These are phyloP conservation scores for Mus caroli DNA, from an alignment of 2,797 vertebrate species.

Conservation along the genomic window DNA sequence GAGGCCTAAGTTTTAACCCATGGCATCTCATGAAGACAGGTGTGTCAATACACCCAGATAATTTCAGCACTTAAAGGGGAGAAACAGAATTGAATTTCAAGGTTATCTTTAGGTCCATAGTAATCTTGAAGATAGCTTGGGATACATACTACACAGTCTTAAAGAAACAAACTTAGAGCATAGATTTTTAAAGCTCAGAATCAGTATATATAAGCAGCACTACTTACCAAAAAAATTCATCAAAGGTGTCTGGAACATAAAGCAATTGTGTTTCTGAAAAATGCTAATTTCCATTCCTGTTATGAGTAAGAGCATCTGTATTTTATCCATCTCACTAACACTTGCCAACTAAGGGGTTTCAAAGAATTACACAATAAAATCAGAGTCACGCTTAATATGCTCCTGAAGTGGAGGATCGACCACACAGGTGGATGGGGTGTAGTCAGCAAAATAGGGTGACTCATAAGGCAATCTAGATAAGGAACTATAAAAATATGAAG, in stretches of 20 bases:
- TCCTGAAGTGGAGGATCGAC: neutral
- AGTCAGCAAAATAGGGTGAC: neutral
- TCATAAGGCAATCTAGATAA: conserved; percentile 14
- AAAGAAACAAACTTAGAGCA: neutral
- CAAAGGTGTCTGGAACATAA: neutral
- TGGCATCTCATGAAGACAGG: neutral
- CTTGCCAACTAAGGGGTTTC: conserved; percentile 22
- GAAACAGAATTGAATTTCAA: neutral
- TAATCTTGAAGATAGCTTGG: neutral
- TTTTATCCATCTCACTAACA: neutral
- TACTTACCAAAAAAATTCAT: neutral
- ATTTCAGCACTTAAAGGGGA: neutral
- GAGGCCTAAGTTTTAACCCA: neutral
- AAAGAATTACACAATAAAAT: neutral
- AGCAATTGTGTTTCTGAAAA: neutral
- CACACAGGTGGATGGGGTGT: neutral
- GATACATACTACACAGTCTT: neutral
- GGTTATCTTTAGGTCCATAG: neutral
- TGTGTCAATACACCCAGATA: neutral
- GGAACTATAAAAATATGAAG: neutral
- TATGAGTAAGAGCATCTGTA: neutral
- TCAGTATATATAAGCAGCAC: neutral
- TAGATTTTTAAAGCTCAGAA: neutral
- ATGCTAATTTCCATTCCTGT: neutral
- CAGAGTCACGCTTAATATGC: neutral